Conservation (phyloP, 2,797 vertebrate species). For the Emydoidea blandingii region DNA sequence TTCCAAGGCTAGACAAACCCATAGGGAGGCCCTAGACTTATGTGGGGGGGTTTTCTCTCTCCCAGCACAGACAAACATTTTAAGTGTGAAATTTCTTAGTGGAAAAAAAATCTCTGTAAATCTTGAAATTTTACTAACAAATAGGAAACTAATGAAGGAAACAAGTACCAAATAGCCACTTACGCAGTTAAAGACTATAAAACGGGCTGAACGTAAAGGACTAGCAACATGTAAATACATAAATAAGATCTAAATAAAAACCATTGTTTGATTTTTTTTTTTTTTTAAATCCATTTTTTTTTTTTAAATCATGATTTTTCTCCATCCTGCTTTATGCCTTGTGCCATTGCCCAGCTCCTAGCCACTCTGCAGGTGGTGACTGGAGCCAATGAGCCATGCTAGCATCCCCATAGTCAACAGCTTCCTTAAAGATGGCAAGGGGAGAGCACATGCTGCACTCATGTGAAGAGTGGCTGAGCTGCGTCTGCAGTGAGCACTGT, state of each 20-base stretch:
- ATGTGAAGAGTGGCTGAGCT: conserved; percentile 46
- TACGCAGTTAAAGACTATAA: neutral
- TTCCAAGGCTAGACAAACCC: neutral
- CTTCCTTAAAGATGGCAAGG: conserved; percentile 52
- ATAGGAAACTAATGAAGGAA: neutral
- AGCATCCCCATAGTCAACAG: conserved; percentile 31
- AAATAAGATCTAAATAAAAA: neutral
- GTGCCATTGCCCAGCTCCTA: neutral
- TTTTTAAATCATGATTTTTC: neutral
- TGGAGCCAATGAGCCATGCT: neutral
- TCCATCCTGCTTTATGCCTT: neutral
- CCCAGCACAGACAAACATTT: neutral
- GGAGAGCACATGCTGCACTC: conserved; percentile 37
- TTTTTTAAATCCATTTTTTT: neutral
- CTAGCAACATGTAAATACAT: neutral
- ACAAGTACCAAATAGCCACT: neutral
- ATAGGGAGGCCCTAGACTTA: neutral
- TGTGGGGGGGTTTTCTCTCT: neutral
- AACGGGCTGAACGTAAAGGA: neutral
- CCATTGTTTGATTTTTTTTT: neutral
- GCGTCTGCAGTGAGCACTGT: conserved; percentile 47
- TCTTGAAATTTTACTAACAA: neutral
- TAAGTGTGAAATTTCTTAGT: neutral
- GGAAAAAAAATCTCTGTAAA: neutral
- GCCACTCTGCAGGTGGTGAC: neutral